Conservation (phyloP, 64 coral and sea anemone species). For the Dendrophyllia cribrosa region DNA sequence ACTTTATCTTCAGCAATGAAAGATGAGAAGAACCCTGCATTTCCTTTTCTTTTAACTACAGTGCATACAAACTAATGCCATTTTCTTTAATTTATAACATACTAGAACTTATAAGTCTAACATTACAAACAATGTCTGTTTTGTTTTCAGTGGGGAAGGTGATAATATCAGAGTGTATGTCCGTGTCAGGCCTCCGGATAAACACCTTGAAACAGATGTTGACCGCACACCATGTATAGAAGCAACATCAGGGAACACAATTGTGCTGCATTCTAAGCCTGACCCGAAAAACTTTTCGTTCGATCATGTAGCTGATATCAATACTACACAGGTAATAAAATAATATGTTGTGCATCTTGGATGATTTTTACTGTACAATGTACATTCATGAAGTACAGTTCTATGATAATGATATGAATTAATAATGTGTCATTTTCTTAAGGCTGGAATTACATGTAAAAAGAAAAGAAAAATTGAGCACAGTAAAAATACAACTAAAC, state of each 20-base stretch:
- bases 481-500: too few relatives aligned
- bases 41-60: too few relatives aligned
- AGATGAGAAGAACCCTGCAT: too few relatives aligned
- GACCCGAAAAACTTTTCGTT: slow-evolving; percentile 95
- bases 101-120: background rate
- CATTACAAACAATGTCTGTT: background rate
- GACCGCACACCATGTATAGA: slow-evolving; percentile 93
- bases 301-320: slow-evolving; percentile 98
- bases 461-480: too few relatives aligned
- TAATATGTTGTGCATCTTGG: background rate
- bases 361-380: background rate
- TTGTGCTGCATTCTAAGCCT: slow-evolving; percentile 84
- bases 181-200: slow-evolving; percentile 91
- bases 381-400: too few relatives aligned
- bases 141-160: slow-evolving; percentile 75
- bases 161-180: slow-evolving; percentile 99
- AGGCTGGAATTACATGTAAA: too few relatives aligned
- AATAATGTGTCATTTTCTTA: too few relatives aligned
- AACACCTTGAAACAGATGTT: slow-evolving; percentile 88
- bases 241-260: slow-evolving; percentile 88
- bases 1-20: too few relatives aligned
- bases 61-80: too few relatives aligned
- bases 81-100: too few relatives aligned
- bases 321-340: slow-evolving; percentile 89
- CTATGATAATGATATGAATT: too few relatives aligned